Base-by-base conservation (phyloP, 2,797 vertebrate species). In the Cyprinodon diabolis region DNA sequence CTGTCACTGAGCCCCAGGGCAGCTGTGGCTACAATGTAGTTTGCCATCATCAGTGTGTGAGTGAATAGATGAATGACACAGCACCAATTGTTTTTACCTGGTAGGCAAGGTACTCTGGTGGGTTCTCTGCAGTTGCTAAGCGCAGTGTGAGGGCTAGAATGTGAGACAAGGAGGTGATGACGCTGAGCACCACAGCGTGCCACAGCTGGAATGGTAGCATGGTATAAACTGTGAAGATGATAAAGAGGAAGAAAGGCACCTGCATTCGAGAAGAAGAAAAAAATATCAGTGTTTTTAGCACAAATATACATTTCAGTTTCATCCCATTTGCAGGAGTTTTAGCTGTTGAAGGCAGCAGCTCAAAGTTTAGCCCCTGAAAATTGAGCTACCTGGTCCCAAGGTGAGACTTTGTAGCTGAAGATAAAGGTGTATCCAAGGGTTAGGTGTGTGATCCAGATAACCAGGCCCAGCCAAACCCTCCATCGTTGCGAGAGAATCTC, bases 221-320 rank as follows among this genome's bases (percentile, higher is more conserved):
- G 21, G 97, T 99, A 86, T 98, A 98, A 68, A 96, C 96, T 0
- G 96, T 97, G 84, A 99, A 98, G 90, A 98, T 96, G 80, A 98
- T 92, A 86, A 98, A 99, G 65, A 99, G 95, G 90, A 99, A 98
- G 90, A 97, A 98, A 23, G 97, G 97, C 78, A 98, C 97, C 98
- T 99, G 74, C 15, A 80, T 73, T 82, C 40, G 82, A 3, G 76
- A 71, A 77, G 49, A 65, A 65, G 9, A 19, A 74, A 77, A 23
- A 1, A 7, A 47, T 80, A 55, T 55, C 17, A 12, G 6, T 30
- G 40, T 6, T 19, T 17, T 51, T 49, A 51, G 35, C 11, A 37
- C 12, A 68, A 37, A 68, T 54, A 1, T n/a, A 12, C 19, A 67
- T 30, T 11, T 51, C 23, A 49, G 12, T 45, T 58, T 49, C 14